Evolutionary conservation across 2,797 vertebrate genomes (phyloP), one percentile per base, ranked within the genome.

Genomic region (Apogon talboti): DNA sequence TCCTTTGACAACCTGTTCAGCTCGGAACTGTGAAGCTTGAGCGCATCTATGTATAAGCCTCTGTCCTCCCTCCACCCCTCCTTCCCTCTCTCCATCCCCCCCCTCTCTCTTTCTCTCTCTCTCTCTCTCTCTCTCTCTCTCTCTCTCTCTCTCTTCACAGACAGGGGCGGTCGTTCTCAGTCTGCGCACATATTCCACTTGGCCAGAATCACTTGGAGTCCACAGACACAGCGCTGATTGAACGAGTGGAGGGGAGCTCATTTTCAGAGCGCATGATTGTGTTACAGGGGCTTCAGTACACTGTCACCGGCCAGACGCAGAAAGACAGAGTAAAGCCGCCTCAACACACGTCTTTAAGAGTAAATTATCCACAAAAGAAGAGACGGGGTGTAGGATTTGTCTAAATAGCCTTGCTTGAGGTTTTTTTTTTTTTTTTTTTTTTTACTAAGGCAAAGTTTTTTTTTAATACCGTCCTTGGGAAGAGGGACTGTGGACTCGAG

Each of bases 101-200:
- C 42, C 3, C 52, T 38, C 48, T 8, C 46, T 67, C 54, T 57
- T 64, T 30, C 38, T 21, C 48, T 13, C 11, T 13, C 42, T 2
- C 49, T 21, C 41, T n/a, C 53, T 6, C 55, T 19, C 12, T 13
- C 50, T 11, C 44, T 30, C 68, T n/a, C 57, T 45, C 35, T 30
- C 49, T 62, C 60, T 60, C 59, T 49, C 56, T 55, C 54, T 47
- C 74, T 62, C 46, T 48, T 21, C 79, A 66, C 81, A 89, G 85
- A 86, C 86, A 87, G 79, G 85, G 89, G 87, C 85, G 88, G 87
- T 91, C 89, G 88, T 93, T 92, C 90, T 91, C 92, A 92, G 90
- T 94, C 92, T 82, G 91, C 87, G 88, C 94, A 90, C 92, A 90
- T 83, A 83, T 87, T 89, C 76, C 79, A 80, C 79, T 89, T 89